Evolutionary conservation across 2,888 invertebrate species (phyloP), one percentile per base, ranked within the genome.

Genomic region (Tinea trinotella): DNA sequence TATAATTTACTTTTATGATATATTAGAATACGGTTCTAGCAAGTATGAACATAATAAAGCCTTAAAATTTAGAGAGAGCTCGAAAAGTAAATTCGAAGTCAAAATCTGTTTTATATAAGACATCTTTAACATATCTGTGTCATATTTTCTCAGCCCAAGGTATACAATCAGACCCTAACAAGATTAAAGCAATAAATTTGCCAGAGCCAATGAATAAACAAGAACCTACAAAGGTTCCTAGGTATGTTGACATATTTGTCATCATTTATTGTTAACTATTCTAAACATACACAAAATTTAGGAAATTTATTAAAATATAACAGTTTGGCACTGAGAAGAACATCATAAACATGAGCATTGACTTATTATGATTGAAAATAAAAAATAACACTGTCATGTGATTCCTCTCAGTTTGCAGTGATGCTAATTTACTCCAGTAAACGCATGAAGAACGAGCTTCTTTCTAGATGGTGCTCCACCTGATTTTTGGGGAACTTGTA

Each of bases 241-340:
- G 62, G 61, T 1, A 60, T 62, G 58, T 44, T 59, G 3, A 61
- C 59, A 20, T 60, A 58, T 54, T 52, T 62, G 24, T 52, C 57
- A 19, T 35, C 57, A 2, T 62, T 56, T 24, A 59, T 61, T 34
- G 10, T 52, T 54, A 54, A 61, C 22, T 19, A 57, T 6, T 60
- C 62, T 19, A 13, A 56, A 18, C 36, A 54, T 44, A 55, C 49
- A n/a, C 7, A 49, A 22, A 10, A 19, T 44, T 15, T 59, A 17
- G 44, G 56, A 49, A 13, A 44, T 13, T 53, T 67, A 9, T 53
- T 66, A 12, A 57, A 60, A 30, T 63, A 65, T 55, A 55, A 65
- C 35, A 55, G 48, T 40, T 18, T 70, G 60, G 59, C 12, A 36
- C 2, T 70, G 64, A 66, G 49, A 57, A 52, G 56, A 56, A 3